phyloP scores from a whole-genome alignment of 2,888 invertebrate species.

The Lasius platythorax region DNA sequence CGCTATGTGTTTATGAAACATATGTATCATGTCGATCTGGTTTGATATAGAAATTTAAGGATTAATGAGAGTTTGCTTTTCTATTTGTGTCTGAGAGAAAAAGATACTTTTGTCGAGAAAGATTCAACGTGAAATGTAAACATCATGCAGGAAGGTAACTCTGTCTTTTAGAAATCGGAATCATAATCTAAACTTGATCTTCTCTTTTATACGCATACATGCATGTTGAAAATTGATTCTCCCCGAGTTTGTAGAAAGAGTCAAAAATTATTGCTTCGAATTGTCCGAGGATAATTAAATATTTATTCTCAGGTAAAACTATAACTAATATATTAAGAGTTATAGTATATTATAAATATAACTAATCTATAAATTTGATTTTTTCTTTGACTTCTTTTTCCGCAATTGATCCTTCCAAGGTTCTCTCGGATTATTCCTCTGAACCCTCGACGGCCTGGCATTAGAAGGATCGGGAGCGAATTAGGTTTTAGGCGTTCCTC shows the following conservation, averaged over 20 bases:
- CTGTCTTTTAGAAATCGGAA: background rate
- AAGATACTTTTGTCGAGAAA: background rate
- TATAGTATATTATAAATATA: background rate
- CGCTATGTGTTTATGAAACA: background rate
- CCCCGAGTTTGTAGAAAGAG: conserved; percentile 20
- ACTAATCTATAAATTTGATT: conserved; percentile 32
- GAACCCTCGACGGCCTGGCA: background rate
- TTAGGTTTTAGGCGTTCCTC: conserved; percentile 21
- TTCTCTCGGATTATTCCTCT: background rate
- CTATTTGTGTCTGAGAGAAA: background rate
- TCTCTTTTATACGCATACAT: no score
- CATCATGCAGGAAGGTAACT: background rate
- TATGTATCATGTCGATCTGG: background rate
- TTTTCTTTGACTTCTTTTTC: background rate
- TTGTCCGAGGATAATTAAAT: background rate
- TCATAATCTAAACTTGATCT: conserved; percentile 5
- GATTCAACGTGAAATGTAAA: background rate
- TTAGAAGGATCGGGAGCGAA: conserved; percentile 14
- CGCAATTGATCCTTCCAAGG: background rate
- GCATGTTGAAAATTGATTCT: background rate
- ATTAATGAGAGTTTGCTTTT: background rate
- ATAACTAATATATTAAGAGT: no score
- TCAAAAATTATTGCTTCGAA: conserved; percentile 4
- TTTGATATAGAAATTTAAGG: background rate
- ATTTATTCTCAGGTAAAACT: no score